phyloP scores from a whole-genome alignment of 2,113 vertebrate species.

The Urocitellus parryii region DNA sequence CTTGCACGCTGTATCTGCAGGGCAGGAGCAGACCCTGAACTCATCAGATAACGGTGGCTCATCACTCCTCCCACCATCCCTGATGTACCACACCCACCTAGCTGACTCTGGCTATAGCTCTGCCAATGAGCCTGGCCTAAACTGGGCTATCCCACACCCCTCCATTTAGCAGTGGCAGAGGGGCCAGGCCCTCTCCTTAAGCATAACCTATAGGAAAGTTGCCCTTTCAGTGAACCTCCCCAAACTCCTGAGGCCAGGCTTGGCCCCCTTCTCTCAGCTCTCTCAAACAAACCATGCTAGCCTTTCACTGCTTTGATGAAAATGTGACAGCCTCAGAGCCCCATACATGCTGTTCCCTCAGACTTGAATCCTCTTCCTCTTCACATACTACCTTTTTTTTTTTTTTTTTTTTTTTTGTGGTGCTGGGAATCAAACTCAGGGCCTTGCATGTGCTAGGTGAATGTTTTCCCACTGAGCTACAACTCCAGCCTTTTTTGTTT shows the following conservation, averaged over 20 bases:
- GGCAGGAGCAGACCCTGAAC: slow-evolving; percentile 48
- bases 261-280: background rate
- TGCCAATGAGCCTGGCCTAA: background rate
- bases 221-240: background rate
- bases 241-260: background rate
- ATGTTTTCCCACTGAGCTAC: background rate
- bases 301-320: background rate
- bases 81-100: background rate
- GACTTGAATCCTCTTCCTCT: background rate
- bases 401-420: background rate
- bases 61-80: background rate
- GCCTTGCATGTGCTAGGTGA: too few species aligned
- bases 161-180: background rate
- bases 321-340: background rate
- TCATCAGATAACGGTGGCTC: slow-evolving; percentile 56
- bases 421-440: too few species aligned
- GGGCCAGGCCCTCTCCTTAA: background rate
- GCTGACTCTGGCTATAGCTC: background rate
- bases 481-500: too few species aligned
- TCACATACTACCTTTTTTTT: too few species aligned
- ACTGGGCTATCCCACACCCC: background rate
- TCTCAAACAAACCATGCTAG: background rate
- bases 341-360: background rate
- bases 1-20: slow-evolving; percentile 97
- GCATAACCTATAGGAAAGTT: background rate